A percentile compares a stretch with the other conserved stretches of the same genome.
Evolutionary conservation across 1,140 invertebrate species (phyloP).

Genomic region (Saccostrea glomerata): DNA sequence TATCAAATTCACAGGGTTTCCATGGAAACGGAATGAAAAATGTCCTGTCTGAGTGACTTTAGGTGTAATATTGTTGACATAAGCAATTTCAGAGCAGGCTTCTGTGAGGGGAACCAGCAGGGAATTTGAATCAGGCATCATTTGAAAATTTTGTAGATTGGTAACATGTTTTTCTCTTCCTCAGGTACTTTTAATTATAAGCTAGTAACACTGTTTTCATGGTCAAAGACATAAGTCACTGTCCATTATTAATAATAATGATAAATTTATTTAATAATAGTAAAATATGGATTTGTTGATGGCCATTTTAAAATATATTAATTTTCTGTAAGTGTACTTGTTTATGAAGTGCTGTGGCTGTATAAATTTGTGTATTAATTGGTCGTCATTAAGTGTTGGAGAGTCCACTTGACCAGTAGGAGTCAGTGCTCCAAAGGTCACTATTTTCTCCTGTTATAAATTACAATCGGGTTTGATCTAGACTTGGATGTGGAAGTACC

Average conservation of each 20-base stretch:
- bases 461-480: background rate
- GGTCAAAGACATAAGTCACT: too few species aligned
- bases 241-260: too few species aligned
- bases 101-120: slow-evolving; percentile 1
- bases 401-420: too few species aligned
- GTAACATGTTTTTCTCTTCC: background rate
- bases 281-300: too few species aligned
- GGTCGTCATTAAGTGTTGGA: too few species aligned
- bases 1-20: slow-evolving; percentile 36
- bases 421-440: background rate
- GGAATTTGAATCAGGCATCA: background rate
- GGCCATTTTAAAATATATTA: too few species aligned
- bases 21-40: slow-evolving; percentile 43
- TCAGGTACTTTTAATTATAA: too few species aligned
- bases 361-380: too few species aligned
- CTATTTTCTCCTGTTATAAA: background rate
- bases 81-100: slow-evolving; percentile 26
- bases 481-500: background rate
- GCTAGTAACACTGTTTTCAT: too few species aligned
- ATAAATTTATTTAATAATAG: too few species aligned
- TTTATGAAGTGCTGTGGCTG: too few species aligned
- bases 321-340: too few species aligned
- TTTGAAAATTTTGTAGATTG: background rate
- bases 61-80: slow-evolving; percentile 32
- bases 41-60: slow-evolving; percentile 43